Percentiles rank a stretch among this genome's conserved stretches.
These are phyloP conservation scores for Anguilla obscura DNA, from an alignment of 2,797 vertebrate genomes.

Conservation along the genomic window DNA sequence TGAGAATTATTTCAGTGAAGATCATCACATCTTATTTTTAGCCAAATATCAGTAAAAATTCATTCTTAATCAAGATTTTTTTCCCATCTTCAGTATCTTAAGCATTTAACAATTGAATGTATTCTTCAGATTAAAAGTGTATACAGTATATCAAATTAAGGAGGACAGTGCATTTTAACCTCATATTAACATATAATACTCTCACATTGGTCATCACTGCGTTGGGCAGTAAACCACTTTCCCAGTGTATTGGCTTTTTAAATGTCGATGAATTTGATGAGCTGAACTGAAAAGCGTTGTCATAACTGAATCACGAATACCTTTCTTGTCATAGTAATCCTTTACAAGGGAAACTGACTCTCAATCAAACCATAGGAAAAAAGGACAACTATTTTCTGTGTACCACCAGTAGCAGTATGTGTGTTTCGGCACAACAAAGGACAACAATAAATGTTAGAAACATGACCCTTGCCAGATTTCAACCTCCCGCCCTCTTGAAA, in stretches of 20 bases:
- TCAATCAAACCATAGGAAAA: too few relatives aligned
- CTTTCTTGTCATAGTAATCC: neutral
- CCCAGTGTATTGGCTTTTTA: neutral
- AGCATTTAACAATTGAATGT: neutral
- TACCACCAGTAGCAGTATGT: too few relatives aligned
- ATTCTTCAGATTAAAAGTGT: neutral
- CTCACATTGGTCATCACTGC: too few relatives aligned
- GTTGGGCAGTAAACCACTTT: neutral
- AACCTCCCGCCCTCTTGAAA: neutral
- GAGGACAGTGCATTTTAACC: neutral
- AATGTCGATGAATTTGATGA: neutral
- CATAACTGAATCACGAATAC: neutral
- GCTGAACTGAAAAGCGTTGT: neutral
- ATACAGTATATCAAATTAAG: neutral
- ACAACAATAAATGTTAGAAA: neutral
- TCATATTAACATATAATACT: neutral
- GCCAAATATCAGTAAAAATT: neutral
- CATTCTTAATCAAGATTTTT: neutral
- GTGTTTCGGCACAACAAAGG: too few relatives aligned
- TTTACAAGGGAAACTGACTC: constrained; percentile 23
- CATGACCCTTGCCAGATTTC: neutral
- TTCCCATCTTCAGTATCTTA: neutral
- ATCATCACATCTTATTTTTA: neutral
- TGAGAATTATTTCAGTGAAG: neutral
- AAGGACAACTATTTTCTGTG: too few relatives aligned